phyloP scores from a whole-genome alignment of 2,888 invertebrate species.

The Onthophagus sagittarius region DNA sequence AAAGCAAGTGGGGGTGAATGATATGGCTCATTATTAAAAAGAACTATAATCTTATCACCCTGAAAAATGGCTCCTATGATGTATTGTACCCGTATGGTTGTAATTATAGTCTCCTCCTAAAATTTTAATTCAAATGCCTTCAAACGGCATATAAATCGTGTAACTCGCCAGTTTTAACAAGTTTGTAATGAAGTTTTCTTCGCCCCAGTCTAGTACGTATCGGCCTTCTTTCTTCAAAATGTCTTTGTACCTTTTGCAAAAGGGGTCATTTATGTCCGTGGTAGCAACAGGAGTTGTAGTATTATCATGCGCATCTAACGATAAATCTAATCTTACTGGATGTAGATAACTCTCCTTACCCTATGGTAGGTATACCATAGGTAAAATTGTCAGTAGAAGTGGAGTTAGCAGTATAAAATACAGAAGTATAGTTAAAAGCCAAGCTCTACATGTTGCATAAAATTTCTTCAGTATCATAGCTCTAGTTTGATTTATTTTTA shows the following conservation, averaged over 20 bases:
- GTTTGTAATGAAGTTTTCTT: conserved; percentile 42
- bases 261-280: conserved; percentile 33
- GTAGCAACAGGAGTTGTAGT: conserved; percentile 42
- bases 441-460: conserved; percentile 57
- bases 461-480: conserved; percentile 47
- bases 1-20: conserved; percentile 67
- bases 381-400: too few species aligned
- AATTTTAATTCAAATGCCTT: conserved; percentile 1
- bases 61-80: conserved; percentile 55
- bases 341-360: conserved; percentile 48
- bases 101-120: conserved; percentile 27
- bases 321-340: conserved; percentile 56
- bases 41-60: conserved; percentile 51
- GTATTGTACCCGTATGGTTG: conserved; percentile 39
- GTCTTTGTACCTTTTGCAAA: conserved; percentile 37
- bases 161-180: conserved; percentile 47
- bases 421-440: conserved; percentile 62
- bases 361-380: too few species aligned
- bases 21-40: conserved; percentile 73
- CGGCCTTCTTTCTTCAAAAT: conserved; percentile 30
- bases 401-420: conserved; percentile 65
- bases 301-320: conserved; percentile 49
- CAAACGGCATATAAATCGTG: conserved; percentile 25
- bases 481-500: conserved; percentile 40
- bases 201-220: conserved; percentile 22